Conservation (phyloP, 2,113 vertebrate genomes). For the Petrocephalus microphthalmus region DNA sequence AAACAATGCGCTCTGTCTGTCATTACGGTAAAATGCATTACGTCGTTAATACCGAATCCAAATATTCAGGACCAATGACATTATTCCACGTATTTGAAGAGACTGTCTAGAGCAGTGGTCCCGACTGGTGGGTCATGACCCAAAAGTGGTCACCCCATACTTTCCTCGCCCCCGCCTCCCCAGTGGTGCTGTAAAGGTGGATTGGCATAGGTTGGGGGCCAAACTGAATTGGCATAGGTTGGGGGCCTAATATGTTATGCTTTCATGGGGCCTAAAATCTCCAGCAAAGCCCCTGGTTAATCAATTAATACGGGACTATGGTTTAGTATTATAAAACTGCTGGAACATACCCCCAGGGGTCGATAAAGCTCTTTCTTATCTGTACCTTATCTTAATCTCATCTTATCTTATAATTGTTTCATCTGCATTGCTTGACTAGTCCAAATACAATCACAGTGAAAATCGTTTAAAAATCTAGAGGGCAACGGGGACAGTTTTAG, state of each 20-base stretch:
- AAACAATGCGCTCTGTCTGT: background rate
- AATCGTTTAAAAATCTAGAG: background rate
- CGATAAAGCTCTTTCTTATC: background rate
- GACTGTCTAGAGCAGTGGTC: no score
- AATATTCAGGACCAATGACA: background rate
- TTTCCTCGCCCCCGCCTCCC: no score
- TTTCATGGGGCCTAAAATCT: background rate
- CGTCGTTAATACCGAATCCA: background rate
- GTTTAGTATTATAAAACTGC: background rate
- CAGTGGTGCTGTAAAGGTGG: no score
- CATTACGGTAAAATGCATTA: background rate
- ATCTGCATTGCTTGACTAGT: constrained; percentile 3
- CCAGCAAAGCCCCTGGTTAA: background rate
- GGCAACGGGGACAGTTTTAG: background rate
- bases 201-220: background rate
- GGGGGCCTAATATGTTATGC: background rate
- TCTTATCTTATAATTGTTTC: constrained; percentile 6
- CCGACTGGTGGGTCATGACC: no score
- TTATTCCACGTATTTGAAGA: background rate
- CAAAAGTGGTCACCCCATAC: background rate
- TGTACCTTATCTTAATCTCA: background rate
- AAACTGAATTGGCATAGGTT: background rate
- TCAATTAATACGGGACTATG: background rate
- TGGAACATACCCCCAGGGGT: background rate
- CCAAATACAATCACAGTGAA: background rate